Conservation (phyloP, 2,888 invertebrate genomes). For the Melangyna quadrimaculata region DNA sequence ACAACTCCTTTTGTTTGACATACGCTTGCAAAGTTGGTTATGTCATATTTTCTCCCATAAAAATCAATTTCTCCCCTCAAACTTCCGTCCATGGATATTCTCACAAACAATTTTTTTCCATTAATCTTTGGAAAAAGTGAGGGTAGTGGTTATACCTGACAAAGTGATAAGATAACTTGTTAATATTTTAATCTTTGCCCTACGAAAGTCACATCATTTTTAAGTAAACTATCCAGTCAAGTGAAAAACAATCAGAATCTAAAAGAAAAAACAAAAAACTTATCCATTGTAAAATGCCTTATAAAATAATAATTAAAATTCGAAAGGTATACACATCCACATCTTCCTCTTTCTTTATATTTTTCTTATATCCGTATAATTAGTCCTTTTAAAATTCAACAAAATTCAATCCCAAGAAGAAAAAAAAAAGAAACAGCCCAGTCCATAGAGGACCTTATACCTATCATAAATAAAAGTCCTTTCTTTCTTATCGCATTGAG, state of each 20-base stretch:
- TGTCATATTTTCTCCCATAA: too few relatives aligned
- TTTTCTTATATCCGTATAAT: constrained; percentile 47
- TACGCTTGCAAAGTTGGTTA: too few relatives aligned
- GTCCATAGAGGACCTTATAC: constrained; percentile 38
- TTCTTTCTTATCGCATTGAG: constrained; percentile 59
- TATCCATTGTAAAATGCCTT: constrained; percentile 45
- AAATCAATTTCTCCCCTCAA: too few relatives aligned
- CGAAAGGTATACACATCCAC: constrained; percentile 33
- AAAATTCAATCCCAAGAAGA: constrained; percentile 6
- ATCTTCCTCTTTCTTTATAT: constrained; percentile 1
- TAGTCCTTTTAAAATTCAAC: constrained; percentile 48
- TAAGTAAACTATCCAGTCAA: constrained; percentile 26
- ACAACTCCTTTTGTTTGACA: too few relatives aligned
- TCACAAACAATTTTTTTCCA: too few relatives aligned
- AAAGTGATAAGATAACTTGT: too few relatives aligned
- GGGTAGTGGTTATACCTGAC: too few relatives aligned
- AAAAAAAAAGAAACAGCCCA: not conserved
- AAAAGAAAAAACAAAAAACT: constrained; percentile 30
- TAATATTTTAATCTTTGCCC: not conserved
- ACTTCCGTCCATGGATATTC: too few relatives aligned
- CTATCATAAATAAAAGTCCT: not conserved
- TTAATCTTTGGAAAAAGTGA: too few relatives aligned
- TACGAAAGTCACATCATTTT: not conserved
- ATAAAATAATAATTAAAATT: constrained; percentile 70
- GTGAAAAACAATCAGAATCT: constrained; percentile 16